Evolutionary conservation across 2,797 vertebrate species (phyloP).

Genomic region (Poliocrania exsul): DNA sequence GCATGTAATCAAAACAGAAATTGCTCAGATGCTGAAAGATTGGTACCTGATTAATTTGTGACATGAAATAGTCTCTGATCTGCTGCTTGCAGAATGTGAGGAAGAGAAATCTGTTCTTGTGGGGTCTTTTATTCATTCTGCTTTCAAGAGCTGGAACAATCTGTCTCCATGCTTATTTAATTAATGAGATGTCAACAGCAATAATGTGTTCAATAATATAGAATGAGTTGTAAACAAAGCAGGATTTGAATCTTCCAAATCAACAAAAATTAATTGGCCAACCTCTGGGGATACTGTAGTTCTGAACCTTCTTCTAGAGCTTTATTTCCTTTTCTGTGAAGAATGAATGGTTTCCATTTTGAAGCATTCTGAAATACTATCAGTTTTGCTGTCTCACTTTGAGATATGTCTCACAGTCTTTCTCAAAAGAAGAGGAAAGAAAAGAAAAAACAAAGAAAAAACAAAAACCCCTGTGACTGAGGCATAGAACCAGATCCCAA

Average conservation of each 20-base stretch:
- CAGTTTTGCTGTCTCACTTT: background rate
- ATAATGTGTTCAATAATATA: slow-evolving; percentile 55
- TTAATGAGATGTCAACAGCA: slow-evolving; percentile 61
- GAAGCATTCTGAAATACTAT: slow-evolving; percentile 11
- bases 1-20: slow-evolving; percentile 44
- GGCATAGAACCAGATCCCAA: background rate
- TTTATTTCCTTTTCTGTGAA: slow-evolving; percentile 41
- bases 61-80: slow-evolving; percentile 57
- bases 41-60: slow-evolving; percentile 47
- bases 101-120: slow-evolving; percentile 61
- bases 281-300: background rate
- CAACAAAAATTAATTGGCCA: slow-evolving; percentile 42
- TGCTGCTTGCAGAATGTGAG: slow-evolving; percentile 44
- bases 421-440: background rate
- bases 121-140: slow-evolving; percentile 42
- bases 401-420: background rate
- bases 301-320: background rate
- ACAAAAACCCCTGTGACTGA: background rate
- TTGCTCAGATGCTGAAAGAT: slow-evolving; percentile 46
- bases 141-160: slow-evolving; percentile 56
- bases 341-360: slow-evolving; percentile 17
- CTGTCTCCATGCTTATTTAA: slow-evolving; percentile 60
- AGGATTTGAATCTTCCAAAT: slow-evolving; percentile 38
- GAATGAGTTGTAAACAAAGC: slow-evolving; percentile 59
- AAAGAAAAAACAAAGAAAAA: background rate